Percentiles rank a stretch among this genome's conserved stretches.
Conservation (phyloP, 2,888 invertebrate species). For the Parasteatoda lunata region DNA sequence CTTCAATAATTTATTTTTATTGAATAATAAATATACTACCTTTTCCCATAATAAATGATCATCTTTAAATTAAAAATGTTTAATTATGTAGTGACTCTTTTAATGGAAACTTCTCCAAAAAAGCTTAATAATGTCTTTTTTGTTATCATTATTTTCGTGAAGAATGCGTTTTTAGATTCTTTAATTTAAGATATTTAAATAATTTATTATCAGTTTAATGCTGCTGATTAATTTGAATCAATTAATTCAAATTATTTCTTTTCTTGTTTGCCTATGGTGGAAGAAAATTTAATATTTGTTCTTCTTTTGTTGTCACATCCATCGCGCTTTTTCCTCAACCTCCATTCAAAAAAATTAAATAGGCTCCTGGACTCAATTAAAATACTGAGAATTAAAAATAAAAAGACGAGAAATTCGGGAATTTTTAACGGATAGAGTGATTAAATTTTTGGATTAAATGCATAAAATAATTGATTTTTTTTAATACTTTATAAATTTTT, state of each 20-base stretch:
- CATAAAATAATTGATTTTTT: slow-evolving; percentile 55
- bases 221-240: slow-evolving; percentile 39
- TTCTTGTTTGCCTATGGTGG: neutral
- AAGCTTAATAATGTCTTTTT: no score
- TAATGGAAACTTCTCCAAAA: no score
- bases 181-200: slow-evolving; percentile 1
- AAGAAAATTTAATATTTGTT: neutral
- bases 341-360: no score
- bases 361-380: neutral
- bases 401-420: neutral
- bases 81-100: no score
- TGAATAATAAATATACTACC: no score
- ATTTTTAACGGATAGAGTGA: slow-evolving; percentile 5
- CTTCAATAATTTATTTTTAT: no score
- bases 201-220: slow-evolving; percentile 32
- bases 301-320: neutral
- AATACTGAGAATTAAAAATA: slow-evolving; percentile 3
- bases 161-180: neutral
- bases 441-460: slow-evolving; percentile 34
- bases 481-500: slow-evolving; percentile 6
- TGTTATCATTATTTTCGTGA: no score
- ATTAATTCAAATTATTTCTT: slow-evolving; percentile 25
- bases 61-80: no score
- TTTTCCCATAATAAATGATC: no score
- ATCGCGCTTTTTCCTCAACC: no score